A percentile compares a stretch with the other conserved stretches of the same genome.
phyloP scores from a whole-genome alignment of 2,888 invertebrate genomes.

The Therioaphis trifolii region DNA sequence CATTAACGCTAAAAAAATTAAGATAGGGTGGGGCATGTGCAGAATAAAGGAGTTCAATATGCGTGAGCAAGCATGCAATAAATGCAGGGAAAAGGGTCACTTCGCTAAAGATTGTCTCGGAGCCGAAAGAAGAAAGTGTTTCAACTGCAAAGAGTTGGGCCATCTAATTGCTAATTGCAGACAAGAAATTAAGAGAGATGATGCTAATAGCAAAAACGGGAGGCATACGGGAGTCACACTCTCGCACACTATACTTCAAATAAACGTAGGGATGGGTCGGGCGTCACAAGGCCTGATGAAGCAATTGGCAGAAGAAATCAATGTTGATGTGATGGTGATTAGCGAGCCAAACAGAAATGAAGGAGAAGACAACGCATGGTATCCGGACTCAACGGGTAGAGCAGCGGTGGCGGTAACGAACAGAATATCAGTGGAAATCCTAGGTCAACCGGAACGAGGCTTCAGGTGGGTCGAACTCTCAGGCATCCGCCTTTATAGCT shows the following conservation, averaged over 20 bases:
- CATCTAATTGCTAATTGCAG: slow-evolving; percentile 10
- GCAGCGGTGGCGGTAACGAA: background rate
- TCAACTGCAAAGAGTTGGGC: background rate
- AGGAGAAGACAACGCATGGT: slow-evolving; percentile 11
- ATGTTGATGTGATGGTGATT: background rate
- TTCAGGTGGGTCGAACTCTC: background rate
- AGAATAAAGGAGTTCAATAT: background rate
- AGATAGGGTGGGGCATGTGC: slow-evolving; percentile 2
- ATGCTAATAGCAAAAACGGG: background rate
- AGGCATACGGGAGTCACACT: background rate
- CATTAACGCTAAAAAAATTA: background rate
- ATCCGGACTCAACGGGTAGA: background rate
- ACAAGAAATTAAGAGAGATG: background rate
- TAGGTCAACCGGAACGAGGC: background rate
- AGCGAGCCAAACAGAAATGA: slow-evolving; percentile 10
- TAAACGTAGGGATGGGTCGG: slow-evolving; percentile 1
- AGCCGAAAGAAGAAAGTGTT: slow-evolving; percentile 3
- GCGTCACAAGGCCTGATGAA: slow-evolving; percentile 5
- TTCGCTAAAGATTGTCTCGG: background rate
- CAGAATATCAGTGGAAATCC: background rate
- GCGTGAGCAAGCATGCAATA: background rate
- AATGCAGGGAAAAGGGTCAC: slow-evolving; percentile 3
- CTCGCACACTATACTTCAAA: background rate
- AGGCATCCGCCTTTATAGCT: background rate
- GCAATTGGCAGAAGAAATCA: background rate